These are phyloP conservation scores for Eupithecia subumbrata DNA, from an alignment of 2,888 invertebrate species.

Conservation along the genomic window DNA sequence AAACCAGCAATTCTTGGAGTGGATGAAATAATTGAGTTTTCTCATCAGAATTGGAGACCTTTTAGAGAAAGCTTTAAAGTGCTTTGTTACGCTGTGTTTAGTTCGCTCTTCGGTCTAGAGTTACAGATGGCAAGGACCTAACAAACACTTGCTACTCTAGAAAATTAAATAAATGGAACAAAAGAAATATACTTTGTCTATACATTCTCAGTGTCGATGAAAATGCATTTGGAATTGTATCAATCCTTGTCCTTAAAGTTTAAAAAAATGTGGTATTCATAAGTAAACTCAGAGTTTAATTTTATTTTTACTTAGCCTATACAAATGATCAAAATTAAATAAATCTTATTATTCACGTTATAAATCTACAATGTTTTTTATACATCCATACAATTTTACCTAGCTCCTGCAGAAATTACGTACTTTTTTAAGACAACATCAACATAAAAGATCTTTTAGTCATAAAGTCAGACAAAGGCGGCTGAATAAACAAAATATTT, in stretches of 20 bases:
- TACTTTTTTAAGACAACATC: slow-evolving; percentile 15
- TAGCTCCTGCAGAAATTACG: neutral
- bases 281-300: neutral
- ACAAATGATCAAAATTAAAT: neutral
- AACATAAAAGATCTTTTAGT: slow-evolving; percentile 12
- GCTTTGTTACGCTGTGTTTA: slow-evolving; percentile 32
- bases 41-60: slow-evolving; percentile 45
- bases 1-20: slow-evolving; percentile 43
- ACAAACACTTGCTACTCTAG: slow-evolving; percentile 3
- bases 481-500: slow-evolving; percentile 26
- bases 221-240: neutral
- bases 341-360: neutral
- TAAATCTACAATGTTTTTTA: neutral
- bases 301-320: neutral
- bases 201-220: neutral
- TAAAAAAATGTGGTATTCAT: neutral
- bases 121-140: slow-evolving; percentile 4
- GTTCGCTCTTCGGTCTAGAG: slow-evolving; percentile 16
- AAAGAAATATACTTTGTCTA: neutral
- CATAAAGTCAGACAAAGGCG: slow-evolving; percentile 22
- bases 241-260: neutral
- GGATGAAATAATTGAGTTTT: slow-evolving; percentile 51
- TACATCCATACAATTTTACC: neutral
- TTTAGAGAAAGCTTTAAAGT: slow-evolving; percentile 36
- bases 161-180: slow-evolving; percentile 8